Evolutionary conservation across 2,888 invertebrate genomes (phyloP).

Genomic region (Aspidiotus destructor): DNA sequence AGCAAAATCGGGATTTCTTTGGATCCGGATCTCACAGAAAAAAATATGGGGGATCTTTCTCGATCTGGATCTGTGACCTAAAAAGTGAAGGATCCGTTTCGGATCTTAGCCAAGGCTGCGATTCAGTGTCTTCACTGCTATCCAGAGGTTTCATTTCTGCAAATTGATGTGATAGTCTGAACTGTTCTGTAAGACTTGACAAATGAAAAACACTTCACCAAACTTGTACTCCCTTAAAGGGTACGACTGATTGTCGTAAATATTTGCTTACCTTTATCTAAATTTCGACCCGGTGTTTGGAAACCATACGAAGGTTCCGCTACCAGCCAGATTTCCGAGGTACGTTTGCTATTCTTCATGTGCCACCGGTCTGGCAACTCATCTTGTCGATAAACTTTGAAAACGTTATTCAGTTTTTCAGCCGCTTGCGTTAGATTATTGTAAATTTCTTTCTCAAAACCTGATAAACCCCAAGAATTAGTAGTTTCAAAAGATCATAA

Average conservation of each 20-base stretch:
- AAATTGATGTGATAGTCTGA: no score
- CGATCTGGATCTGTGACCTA: no score
- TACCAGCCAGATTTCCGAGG: slow-evolving; percentile 53
- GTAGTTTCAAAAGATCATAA: not conserved
- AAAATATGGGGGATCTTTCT: no score
- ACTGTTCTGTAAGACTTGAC: no score
- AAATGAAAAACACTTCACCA: no score
- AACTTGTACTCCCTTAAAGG: slow-evolving; percentile 8
- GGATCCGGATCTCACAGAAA: no score
- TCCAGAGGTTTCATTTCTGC: no score
- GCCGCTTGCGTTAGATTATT: slow-evolving; percentile 23
- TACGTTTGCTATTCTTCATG: slow-evolving; percentile 51
- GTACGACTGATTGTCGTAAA: slow-evolving; percentile 41
- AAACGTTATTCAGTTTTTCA: slow-evolving; percentile 37
- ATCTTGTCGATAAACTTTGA: slow-evolving; percentile 51
- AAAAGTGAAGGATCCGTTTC: no score
- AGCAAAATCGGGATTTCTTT: no score
- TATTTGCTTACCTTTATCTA: slow-evolving; percentile 52
- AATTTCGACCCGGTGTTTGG: slow-evolving; percentile 50
- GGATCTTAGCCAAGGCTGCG: no score
- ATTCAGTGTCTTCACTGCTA: no score
- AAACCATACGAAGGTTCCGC: slow-evolving; percentile 55
- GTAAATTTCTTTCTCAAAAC: slow-evolving; percentile 32
- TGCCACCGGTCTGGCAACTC: slow-evolving; percentile 54
- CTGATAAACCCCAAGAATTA: slow-evolving; percentile 11